Conservation (phyloP, 2,888 invertebrate species). For the Pherbina coryleti region DNA sequence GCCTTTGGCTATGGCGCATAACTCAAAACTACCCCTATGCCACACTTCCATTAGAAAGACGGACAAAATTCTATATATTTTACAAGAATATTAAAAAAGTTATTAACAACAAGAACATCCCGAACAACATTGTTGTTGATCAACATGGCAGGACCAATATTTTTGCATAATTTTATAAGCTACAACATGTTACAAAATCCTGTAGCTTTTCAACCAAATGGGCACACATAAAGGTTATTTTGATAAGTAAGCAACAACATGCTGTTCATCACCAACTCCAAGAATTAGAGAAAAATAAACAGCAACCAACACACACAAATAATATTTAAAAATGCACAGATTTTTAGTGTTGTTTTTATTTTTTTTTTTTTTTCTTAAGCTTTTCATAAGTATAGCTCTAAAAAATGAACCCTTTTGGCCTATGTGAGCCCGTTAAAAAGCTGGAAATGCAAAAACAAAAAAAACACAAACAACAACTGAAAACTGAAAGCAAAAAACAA, state of each 20-base stretch:
- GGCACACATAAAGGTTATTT: neutral
- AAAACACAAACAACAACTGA: neutral
- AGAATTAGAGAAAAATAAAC: neutral
- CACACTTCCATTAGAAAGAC: no score
- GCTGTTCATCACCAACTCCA: neutral
- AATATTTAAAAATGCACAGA: constrained; percentile 10
- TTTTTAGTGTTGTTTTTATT: neutral
- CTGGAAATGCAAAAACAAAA: constrained; percentile 14
- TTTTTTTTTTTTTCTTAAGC: no score
- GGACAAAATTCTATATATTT: no score
- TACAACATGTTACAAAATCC: no score
- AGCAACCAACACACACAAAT: neutral
- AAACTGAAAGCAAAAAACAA: constrained; percentile 16
- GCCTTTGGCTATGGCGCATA: no score
- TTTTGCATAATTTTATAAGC: no score
- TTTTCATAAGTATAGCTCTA: neutral
- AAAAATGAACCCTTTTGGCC: constrained; percentile 11
- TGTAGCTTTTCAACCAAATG: neutral
- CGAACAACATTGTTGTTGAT: no score
- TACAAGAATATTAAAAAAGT: no score
- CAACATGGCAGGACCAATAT: no score
- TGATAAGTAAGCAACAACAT: neutral
- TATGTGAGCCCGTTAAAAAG: constrained; percentile 9
- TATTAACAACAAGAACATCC: no score
- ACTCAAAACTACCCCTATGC: no score